Percentiles rank a stretch among this genome's conserved stretches.
Conservation (phyloP, 2,113 vertebrate genomes). For the Lagopus leucura region DNA sequence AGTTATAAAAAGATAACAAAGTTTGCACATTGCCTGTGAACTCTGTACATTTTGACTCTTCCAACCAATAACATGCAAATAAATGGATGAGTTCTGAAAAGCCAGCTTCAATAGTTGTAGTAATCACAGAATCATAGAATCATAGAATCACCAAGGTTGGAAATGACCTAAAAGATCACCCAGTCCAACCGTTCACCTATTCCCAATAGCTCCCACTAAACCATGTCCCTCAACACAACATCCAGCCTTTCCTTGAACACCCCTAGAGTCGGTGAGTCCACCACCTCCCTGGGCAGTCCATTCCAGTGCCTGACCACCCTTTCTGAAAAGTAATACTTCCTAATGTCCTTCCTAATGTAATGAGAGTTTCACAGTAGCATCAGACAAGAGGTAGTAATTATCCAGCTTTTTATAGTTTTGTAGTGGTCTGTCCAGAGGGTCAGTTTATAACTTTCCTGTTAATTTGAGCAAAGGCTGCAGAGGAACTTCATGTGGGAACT, state of each 20-base stretch:
- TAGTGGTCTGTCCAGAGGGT: neutral
- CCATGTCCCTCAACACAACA: no score
- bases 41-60: neutral
- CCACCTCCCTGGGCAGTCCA: no score
- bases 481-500: neutral
- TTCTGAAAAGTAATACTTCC: no score
- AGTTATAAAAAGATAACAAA: neutral
- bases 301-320: no score
- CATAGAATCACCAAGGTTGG: no score
- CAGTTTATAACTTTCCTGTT: neutral
- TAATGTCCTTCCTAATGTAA: neutral
- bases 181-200: no score
- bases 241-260: no score
- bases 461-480: neutral
- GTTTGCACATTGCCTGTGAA: neutral
- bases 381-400: neutral
- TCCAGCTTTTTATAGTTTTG: neutral
- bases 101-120: neutral
- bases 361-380: neutral
- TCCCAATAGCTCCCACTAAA: no score
- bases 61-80: neutral
- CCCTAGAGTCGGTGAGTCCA: no score
- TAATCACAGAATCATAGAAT: neutral
- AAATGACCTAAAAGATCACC: no score
- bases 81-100: slow-evolving; percentile 24